Evolutionary conservation across 2,888 invertebrate genomes (phyloP), one percentile per base, ranked within the genome.

Genomic region (Nysson spinosus): DNA sequence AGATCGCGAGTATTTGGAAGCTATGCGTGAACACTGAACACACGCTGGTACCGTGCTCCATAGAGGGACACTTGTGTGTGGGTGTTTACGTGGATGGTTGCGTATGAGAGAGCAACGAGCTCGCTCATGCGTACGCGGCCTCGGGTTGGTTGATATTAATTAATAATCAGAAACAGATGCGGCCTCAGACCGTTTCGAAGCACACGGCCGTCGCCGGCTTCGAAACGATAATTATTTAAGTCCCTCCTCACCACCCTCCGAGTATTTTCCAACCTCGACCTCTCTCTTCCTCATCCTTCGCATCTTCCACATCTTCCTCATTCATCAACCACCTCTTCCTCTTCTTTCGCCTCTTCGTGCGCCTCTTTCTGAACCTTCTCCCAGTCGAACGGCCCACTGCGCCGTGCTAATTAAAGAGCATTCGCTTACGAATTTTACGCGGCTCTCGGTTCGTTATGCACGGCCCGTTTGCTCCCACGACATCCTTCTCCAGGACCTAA

Each of bases 161-260:
- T 86, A 85, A 85, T 84, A 86, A 86, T 86, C 86, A 85, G 85
- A 86, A 86, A 86, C 86, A 86, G 85, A 85, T 85, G 85, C 83
- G 81, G 76, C 77, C 71, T 69, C 68, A 65, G 60, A 65, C 60
- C 62, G 60, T 60, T 49, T 47, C 52, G 56, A 44, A 19, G 42
- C 46, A 43, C 55, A 50, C 54, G 47, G 60, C 61, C 66, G 73
- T 67, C 50, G 46, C 68, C 75, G 61, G 78, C 71, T 75, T 78
- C 78, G 77, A 70, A 80, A 77, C 79, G 78, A 84, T 83, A 84
- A 84, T 85, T 85, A 85, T 85, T 85, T 83, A 83, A 84, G 81
- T 83, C 78, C 75, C 73, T 78, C 63, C 72, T 69, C 66, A 44
- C 65, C 64, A 50, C 61, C 64, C 51, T 64, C 56, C 39, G n/a